Evolutionary conservation across 2,888 invertebrate species (phyloP), one percentile per base, ranked within the genome.

Genomic region (Arrhopalites spinosus): DNA sequence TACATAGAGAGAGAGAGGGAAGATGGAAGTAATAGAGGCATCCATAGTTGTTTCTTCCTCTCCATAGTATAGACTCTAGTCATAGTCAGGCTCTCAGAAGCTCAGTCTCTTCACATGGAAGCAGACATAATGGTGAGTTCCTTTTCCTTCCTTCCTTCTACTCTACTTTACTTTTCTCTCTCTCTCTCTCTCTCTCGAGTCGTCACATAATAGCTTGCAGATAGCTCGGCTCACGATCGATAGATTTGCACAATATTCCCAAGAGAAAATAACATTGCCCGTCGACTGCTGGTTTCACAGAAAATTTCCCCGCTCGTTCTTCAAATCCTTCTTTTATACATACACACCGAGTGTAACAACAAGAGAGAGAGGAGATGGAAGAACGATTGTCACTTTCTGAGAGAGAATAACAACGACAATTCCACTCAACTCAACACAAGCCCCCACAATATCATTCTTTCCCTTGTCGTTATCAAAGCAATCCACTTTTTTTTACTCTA

Each of bases 231-330:
- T 77, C 70, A 59, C 71, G 77, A 77, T 77, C 77, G 77, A 77
- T 77, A 77, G 74, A 74, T 77, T 77, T 77, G 77, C 77, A 77
- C 77, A 74, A 77, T 77, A 77, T 77, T 77, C 77, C 74, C 77
- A 72, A 70, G 77, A 77, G 77, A 77, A 77, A 77, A 77, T 74
- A 73, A 76, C 73, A 61, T 61, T 45, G 71, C 67, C n/a, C 30
- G 66, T 53, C 66, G 61, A 66, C 68, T 53, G 61, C 68, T 68
- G 43, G 45, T 68, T 74, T 71, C 76, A 71, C 59, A 59, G 67
- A 74, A 72, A 74, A 74, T 71, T 77, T 74, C 71, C 69, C 59
- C 45, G 43, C 66, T 64, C 30, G 66, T 74, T 66, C 74, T 68
- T 67, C 61, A 59, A 75, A 68, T 75, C 70, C 75, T 27, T 30